Base-by-base conservation (phyloP, 2,888 invertebrate species). In the Lepetodrilus schrolli region DNA sequence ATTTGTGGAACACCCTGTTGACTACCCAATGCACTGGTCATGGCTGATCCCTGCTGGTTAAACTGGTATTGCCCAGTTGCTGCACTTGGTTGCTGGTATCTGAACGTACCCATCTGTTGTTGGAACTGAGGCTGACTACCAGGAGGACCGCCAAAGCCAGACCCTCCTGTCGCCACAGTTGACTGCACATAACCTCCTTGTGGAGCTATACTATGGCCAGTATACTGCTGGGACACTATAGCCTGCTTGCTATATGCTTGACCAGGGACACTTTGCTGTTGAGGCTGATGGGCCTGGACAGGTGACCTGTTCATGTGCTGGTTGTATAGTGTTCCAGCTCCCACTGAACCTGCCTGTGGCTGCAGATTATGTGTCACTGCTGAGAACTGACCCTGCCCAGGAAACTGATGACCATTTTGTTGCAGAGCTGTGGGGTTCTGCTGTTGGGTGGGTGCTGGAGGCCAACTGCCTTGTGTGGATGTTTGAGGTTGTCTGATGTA, bases 371-470 rank as follows among this genome's bases (percentile, higher is more conserved):
- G n/a, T n/a, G n/a, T n/a, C n/a, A n/a, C n/a, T n/a, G n/a, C n/a
- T n/a, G n/a, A n/a, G n/a, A n/a, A n/a, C n/a, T n/a, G n/a, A 23
- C 17, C 30, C 70, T 70, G 70, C 13, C 48, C 30, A 49, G 30
- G 36, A 7, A 36, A 50, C 34, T 47, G 47, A 17, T 43, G 43
- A 43, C 17, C 13, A 2, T 17, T 4, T 43, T 43, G 43, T 7
- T 21, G 58, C 21, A 7, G 26, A 17, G 43, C 43, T 43, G 43
- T 3, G 4, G 17, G 4, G 5, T 7, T 13, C 10, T 43, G 47
- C 47, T 47, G 73, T 43, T 73, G 69, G 26, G n/a, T n/a, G n/a
- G n/a, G n/a, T n/a, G n/a, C n/a, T n/a, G n/a, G 66, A 21, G 66
- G 13, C 47, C 43, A 66, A 38, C n/a, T 43, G 5, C 26, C 30